These are phyloP conservation scores for Parambassis ranga DNA, from an alignment of 2,797 vertebrate genomes.

Conservation along the genomic window DNA sequence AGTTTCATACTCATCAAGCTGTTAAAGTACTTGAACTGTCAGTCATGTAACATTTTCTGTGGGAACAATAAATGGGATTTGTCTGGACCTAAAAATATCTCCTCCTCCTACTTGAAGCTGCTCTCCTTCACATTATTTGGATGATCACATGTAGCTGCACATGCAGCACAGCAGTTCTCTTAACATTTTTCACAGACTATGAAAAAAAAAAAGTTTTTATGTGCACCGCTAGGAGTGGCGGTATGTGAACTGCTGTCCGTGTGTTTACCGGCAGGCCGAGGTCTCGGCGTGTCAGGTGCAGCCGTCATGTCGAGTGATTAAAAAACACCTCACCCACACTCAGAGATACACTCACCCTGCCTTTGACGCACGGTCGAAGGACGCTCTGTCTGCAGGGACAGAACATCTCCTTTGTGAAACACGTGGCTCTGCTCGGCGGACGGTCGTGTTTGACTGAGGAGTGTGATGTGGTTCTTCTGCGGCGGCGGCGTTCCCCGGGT, in stretches of 20 bases:
- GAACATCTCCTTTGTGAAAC: neutral
- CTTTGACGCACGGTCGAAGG: neutral
- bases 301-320: constrained; percentile 35
- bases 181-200: neutral
- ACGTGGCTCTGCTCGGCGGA: neutral
- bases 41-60: too few relatives aligned
- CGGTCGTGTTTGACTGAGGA: constrained; percentile 19
- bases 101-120: too few relatives aligned
- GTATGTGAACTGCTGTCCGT: constrained; percentile 8
- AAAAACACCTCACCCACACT: neutral
- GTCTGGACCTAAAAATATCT: too few relatives aligned
- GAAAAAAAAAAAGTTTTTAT: constrained; percentile 18
- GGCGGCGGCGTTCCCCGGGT: constrained; percentile 8
- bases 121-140: too few relatives aligned
- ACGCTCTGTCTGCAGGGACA: neutral
- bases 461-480: neutral
- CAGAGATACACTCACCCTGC: neutral
- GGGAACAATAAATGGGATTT: too few relatives aligned
- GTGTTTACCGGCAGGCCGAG: neutral
- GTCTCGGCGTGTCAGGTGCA: constrained; percentile 31
- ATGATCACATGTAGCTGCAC: too few relatives aligned
- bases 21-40: too few relatives aligned
- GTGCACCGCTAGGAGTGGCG: constrained; percentile 1
- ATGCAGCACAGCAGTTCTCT: neutral
- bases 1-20: too few relatives aligned